phyloP scores from a whole-genome alignment of 2,888 invertebrate genomes.

The Brassicogethes aeneus region DNA sequence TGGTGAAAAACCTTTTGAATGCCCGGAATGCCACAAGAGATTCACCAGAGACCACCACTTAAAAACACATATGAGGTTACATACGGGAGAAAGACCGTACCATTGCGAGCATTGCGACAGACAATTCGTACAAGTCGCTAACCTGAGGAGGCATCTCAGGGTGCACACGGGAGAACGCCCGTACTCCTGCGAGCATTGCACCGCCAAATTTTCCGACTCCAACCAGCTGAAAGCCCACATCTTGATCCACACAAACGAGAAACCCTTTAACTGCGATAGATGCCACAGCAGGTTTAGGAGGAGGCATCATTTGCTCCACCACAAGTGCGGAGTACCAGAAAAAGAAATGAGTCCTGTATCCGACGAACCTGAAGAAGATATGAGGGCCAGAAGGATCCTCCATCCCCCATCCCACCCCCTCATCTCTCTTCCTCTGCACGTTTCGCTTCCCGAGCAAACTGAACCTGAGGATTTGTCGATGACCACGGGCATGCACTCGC shows the following conservation, averaged over 20 bases:
- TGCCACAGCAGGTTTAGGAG: conserved; percentile 73
- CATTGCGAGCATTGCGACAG: conserved; percentile 86
- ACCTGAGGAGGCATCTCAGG: conserved; percentile 76
- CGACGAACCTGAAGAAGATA: conserved; percentile 29
- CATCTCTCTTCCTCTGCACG: conserved; percentile 32
- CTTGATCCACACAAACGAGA: conserved; percentile 83
- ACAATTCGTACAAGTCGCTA: conserved; percentile 90
- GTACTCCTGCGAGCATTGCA: conserved; percentile 78
- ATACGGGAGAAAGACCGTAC: conserved; percentile 90
- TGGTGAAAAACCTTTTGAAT: conserved; percentile 90
- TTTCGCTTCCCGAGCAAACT: conserved; percentile 68
- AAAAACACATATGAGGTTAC: conserved; percentile 86
- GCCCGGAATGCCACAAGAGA: conserved; percentile 81
- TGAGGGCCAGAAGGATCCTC: conserved; percentile 42
- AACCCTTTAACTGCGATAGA: conserved; percentile 74
- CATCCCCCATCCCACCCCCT: conserved; percentile 41
- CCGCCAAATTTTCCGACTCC: conserved; percentile 81
- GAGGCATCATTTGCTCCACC: conserved; percentile 78
- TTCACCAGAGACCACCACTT: conserved; percentile 90
- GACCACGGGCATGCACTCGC: conserved; percentile 46
- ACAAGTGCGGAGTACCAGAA: conserved; percentile 58
- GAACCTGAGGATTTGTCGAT: conserved; percentile 87
- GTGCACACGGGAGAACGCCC: conserved; percentile 90
- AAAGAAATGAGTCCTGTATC: conserved; percentile 28
- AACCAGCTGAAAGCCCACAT: conserved; percentile 87